Conservation (phyloP, 2,113 vertebrate genomes). For the Cricetomys ansorgei region DNA sequence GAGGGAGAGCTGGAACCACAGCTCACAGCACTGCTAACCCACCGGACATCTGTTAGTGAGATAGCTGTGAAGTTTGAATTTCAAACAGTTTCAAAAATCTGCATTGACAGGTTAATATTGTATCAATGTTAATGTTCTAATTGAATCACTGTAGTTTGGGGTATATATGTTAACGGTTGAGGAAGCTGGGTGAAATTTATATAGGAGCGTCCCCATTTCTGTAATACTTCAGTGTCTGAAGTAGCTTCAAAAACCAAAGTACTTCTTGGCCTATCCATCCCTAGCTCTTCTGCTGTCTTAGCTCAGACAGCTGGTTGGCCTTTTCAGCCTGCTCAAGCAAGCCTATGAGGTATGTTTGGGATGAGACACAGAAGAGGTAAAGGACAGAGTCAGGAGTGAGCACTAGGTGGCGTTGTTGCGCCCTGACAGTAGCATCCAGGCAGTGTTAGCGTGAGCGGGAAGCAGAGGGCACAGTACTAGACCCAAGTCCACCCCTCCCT, state of each 20-base stretch:
- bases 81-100: neutral
- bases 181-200: constrained; percentile 24
- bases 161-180: neutral
- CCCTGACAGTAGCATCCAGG: neutral
- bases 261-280: neutral
- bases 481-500: neutral
- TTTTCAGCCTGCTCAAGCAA: neutral
- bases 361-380: neutral
- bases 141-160: neutral
- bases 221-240: constrained; percentile 50
- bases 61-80: neutral
- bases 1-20: neutral
- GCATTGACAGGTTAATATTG: neutral
- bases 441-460: neutral
- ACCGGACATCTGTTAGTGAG: neutral
- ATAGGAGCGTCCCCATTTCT: neutral
- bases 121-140: neutral
- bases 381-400: neutral
- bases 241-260: neutral
- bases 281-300: neutral
- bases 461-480: neutral
- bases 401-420: neutral
- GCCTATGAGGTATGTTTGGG: neutral
- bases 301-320: neutral
- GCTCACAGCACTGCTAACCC: neutral